Evolutionary conservation across 2,113 vertebrate species (phyloP).

Genomic region (Centropus bengalensis): DNA sequence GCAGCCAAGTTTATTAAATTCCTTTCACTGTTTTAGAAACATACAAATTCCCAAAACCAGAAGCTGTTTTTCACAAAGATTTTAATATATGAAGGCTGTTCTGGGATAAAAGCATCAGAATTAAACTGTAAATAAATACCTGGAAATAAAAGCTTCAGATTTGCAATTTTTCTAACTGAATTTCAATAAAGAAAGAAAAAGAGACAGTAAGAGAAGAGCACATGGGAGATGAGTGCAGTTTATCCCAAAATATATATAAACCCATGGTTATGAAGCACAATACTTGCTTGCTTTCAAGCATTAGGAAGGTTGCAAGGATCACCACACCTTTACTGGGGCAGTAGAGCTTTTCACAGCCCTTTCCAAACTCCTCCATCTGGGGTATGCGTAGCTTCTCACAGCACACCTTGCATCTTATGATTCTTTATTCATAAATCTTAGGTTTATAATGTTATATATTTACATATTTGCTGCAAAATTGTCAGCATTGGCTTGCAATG

Average conservation of each 20-base stretch:
- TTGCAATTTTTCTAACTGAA: not conserved
- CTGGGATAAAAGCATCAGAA: not conserved
- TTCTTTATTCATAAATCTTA: not conserved
- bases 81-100: not conserved
- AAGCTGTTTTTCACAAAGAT: not conserved
- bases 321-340: too few species aligned
- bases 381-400: not conserved
- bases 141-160: not conserved
- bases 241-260: not conserved
- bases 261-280: not conserved
- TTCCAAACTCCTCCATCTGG: not conserved
- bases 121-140: not conserved
- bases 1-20: not conserved
- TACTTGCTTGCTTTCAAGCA: not conserved
- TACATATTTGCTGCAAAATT: not conserved
- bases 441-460: not conserved
- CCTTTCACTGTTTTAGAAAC: not conserved
- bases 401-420: too few species aligned
- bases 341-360: not conserved
- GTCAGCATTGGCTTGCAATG: not conserved
- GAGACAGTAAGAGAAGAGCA: not conserved
- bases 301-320: not conserved
- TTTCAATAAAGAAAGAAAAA: not conserved
- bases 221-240: not conserved
- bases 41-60: not conserved